These are phyloP conservation scores for Gracilinanus agilis DNA, from an alignment of 2,113 vertebrate genomes.

Conservation along the genomic window DNA sequence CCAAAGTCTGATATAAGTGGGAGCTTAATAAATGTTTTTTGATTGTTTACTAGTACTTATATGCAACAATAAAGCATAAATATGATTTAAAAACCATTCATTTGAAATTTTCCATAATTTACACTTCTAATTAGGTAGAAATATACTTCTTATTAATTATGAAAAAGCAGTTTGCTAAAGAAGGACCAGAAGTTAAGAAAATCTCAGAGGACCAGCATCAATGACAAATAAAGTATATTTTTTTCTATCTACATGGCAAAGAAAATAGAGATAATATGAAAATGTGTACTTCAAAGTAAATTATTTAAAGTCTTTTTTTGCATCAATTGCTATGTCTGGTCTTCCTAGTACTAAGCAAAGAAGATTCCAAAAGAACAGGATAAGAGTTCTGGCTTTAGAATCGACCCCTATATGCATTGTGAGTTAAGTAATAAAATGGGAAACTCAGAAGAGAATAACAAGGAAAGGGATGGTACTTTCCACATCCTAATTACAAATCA, in stretches of 20 bases:
- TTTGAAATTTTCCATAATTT: slow-evolving; percentile 35
- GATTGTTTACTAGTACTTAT: not conserved
- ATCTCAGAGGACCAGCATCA: not conserved
- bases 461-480: slow-evolving; percentile 35
- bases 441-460: too few species aligned
- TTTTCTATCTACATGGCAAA: not conserved
- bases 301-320: not conserved
- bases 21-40: not conserved
- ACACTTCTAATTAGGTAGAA: not conserved
- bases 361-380: too few species aligned
- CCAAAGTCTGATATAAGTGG: not conserved
- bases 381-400: slow-evolving; percentile 12
- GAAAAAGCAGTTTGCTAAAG: not conserved
- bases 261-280: not conserved
- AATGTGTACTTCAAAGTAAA: not conserved
- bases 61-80: slow-evolving; percentile 27
- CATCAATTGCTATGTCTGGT: not conserved
- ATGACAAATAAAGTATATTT: too few species aligned
- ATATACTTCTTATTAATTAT: slow-evolving; percentile 21
- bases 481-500: slow-evolving; percentile 55
- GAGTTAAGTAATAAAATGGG: too few species aligned
- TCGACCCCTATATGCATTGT: slow-evolving; percentile 9
- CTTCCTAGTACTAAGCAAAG: not conserved
- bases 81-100: not conserved
- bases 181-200: not conserved